Base-by-base conservation (phyloP, 2,113 vertebrate species). In the Plectropomus leopardus region DNA sequence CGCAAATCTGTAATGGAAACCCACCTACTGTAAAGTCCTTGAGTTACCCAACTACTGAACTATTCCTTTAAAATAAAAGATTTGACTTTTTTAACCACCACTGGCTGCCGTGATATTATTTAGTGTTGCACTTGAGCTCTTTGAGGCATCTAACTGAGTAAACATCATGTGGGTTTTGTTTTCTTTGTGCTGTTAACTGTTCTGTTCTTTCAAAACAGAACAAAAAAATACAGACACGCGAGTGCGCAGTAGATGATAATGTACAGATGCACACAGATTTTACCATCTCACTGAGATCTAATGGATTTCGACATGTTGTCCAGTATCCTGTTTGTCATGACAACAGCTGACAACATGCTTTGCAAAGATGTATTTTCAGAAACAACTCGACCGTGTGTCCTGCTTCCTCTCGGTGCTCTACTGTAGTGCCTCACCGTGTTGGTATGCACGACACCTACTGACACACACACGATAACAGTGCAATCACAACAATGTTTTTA, bases 381-480 rank as follows among this genome's bases (percentile, higher is more conserved):
- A 67, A 63, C 0, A 42, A n/a, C 23, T 65, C 1, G 7, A 0
- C n/a, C 2, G 14, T 30, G 63, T 40, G n/a, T 40, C 7, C 24
- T 5, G 17, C 59, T 51, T 44, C 15, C 69, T 32, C 3, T 69
- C 72, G 26, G 3, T 48, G 60, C 53, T 54, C n/a, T 47, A 24
- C n/a, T 64, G 28, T 16, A 24, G 15, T 5, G 1, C 14, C 30
- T 26, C 17, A 17, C 26, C 28, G 5, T 8, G 48, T 7, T n/a
- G n/a, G 72, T 70, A 55, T 70, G 45, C 19, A 34, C 42, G 86
- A 71, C 36, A 57, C 47, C 61, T 36, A 47, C 15, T 67, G 57
- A 84, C 58, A 78, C 15, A 85, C 40, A 55, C 58, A n/a, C 14
- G 17, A 70, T 10, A 19, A 68, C 55, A 71, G 72, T 72, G 79